Evolutionary conservation across 2,797 vertebrate species (phyloP).

Genomic region (Gallinago nigripennis): DNA sequence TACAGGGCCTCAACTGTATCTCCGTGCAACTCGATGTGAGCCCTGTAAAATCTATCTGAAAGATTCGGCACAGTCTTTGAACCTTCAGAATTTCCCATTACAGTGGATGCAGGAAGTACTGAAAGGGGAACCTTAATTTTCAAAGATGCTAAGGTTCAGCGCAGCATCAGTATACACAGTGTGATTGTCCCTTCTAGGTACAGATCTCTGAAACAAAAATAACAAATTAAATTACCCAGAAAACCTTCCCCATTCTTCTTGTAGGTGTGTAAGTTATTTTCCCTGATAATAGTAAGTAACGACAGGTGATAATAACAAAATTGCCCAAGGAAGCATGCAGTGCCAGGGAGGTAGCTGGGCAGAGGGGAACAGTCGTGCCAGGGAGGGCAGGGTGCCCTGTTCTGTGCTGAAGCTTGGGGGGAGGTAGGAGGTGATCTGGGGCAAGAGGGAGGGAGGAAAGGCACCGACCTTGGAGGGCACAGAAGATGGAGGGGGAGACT

Average conservation of each 20-base stretch:
- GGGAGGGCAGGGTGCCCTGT: background rate
- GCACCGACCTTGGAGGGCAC: rapidly evolving
- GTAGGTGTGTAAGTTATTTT: background rate
- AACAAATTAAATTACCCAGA: background rate
- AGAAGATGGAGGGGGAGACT: background rate
- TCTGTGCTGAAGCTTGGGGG: no score
- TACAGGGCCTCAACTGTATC: constrained; percentile 43
- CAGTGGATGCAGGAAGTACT: background rate
- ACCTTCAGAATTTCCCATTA: background rate
- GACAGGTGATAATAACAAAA: background rate
- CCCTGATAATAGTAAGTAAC: background rate
- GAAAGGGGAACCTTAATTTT: background rate
- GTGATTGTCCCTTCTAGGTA: background rate
- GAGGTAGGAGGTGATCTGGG: background rate
- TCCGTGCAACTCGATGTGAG: background rate
- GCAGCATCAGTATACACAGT: rapidly evolving
- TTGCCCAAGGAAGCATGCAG: background rate
- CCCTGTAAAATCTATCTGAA: background rate
- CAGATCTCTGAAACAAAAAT: background rate
- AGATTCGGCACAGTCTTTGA: background rate
- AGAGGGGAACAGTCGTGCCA: background rate
- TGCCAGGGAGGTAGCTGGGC: background rate
- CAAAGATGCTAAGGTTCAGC: background rate
- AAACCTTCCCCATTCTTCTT: background rate
- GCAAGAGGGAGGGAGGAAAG: background rate